Conservation (phyloP, 2,113 vertebrate genomes). For the Oryctolagus cuniculus region mOryCun1.1 NC_091436.1:31407001-31407500, state of each 20-base stretch:
- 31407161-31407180: background rate
- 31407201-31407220: conserved; percentile 1
- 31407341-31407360: background rate
- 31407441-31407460: background rate
- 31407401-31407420: background rate
- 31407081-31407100: background rate
- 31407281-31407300: background rate
- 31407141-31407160: background rate
- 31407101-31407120: background rate
- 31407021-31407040: background rate
- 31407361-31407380: background rate
- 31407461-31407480: conserved; percentile 4
- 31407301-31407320: background rate
- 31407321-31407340: background rate
- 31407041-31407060: background rate
- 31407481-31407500: background rate
- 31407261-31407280: background rate
- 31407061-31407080: background rate
- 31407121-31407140: background rate
- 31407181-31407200: background rate
- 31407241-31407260: background rate
- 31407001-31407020: background rate
- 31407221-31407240: background rate
- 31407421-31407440: background rate
- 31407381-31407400: background rate